Conservation (phyloP, 2,888 invertebrate genomes). For the Drosophila mulleri region DNA sequence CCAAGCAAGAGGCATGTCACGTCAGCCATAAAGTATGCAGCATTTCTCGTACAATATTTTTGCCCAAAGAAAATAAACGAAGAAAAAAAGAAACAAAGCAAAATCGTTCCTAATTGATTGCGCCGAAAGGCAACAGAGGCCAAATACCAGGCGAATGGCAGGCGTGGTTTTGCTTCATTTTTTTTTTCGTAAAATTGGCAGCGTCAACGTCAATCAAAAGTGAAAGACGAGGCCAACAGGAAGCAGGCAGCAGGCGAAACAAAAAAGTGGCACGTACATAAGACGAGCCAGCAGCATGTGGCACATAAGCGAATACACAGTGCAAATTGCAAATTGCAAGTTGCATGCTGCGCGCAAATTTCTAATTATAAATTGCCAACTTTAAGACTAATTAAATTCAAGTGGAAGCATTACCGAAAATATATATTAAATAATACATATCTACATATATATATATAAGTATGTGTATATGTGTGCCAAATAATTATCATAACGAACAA, state of each 20-base stretch:
- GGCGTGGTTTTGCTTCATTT: slow-evolving; percentile 1
- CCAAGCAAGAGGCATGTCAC: not conserved
- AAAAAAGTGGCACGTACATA: slow-evolving; percentile 35
- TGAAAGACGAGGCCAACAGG: slow-evolving; percentile 16
- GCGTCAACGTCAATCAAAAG: slow-evolving; percentile 54
- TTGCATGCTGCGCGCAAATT: slow-evolving; percentile 20
- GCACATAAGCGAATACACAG: not conserved
- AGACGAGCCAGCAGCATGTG: slow-evolving; percentile 26
- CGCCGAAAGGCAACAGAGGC: slow-evolving; percentile 27
- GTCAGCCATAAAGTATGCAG: slow-evolving; percentile 37
- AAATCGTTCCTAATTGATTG: slow-evolving; percentile 65
- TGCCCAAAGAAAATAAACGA: slow-evolving; percentile 9
- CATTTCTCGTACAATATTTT: slow-evolving; percentile 35
- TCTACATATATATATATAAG: slow-evolving; percentile 6
- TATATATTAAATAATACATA: slow-evolving; percentile 8
- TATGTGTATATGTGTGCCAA: slow-evolving; percentile 13
- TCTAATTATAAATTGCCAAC: slow-evolving; percentile 50
- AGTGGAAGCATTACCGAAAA: slow-evolving; percentile 15
- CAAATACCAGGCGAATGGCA: slow-evolving; percentile 8
- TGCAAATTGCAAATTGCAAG: slow-evolving; percentile 1
- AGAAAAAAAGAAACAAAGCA: slow-evolving; percentile 23
- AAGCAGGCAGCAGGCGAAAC: slow-evolving; percentile 1
- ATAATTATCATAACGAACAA: slow-evolving; percentile 59
- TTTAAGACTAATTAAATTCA: slow-evolving; percentile 57
- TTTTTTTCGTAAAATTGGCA: slow-evolving; percentile 43